phyloP scores from a whole-genome alignment of 2,888 invertebrate species.

The Heliconius cydno region DNA sequence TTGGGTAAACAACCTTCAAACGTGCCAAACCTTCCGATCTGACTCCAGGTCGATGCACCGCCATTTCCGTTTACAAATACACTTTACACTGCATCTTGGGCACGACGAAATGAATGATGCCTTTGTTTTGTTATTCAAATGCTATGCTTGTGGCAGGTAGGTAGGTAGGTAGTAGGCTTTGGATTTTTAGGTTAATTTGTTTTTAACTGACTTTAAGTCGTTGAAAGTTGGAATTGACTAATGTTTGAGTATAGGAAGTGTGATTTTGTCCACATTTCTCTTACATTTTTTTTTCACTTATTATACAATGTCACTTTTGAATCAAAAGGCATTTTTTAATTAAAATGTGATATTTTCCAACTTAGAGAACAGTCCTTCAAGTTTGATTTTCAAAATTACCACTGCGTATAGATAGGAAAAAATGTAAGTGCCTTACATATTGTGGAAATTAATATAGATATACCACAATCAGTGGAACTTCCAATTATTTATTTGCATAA shows the following conservation, averaged over 20 bases:
- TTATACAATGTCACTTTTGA: too few species aligned
- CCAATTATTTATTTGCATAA: neutral
- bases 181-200: neutral
- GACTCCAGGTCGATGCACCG: conserved; percentile 40
- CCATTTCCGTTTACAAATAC: conserved; percentile 41
- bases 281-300: neutral
- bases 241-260: neutral
- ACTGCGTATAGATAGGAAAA: too few species aligned
- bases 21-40: conserved; percentile 41
- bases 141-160: conserved; percentile 5
- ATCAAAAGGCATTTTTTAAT: too few species aligned
- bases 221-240: neutral
- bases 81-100: conserved; percentile 36
- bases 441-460: too few species aligned
- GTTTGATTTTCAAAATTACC: too few species aligned
- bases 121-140: conserved; percentile 34
- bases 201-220: neutral
- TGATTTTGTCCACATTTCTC: neutral
- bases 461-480: too few species aligned
- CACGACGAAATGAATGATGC: conserved; percentile 21
- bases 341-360: too few species aligned
- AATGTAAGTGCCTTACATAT: too few species aligned
- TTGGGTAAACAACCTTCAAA: conserved; percentile 13
- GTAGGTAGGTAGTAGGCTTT: neutral
- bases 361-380: too few species aligned